Conservation (phyloP, 2,113 vertebrate genomes). For the Vireo altiloquus region DNA sequence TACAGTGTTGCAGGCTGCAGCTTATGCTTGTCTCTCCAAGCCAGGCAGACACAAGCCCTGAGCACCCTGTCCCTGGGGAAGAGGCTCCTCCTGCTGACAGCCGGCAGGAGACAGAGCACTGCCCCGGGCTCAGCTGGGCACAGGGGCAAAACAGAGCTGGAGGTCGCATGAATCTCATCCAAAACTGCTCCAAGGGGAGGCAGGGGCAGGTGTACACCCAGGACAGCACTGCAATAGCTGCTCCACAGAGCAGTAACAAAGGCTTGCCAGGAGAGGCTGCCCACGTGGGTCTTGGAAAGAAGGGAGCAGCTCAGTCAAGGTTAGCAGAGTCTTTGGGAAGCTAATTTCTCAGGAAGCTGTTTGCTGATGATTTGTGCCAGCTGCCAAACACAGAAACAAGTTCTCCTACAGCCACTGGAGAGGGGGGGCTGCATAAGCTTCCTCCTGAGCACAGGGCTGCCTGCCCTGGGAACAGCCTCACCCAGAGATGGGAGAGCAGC, state of each 20-base stretch:
- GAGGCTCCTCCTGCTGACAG: not conserved
- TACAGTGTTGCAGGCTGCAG: not conserved
- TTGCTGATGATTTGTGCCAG: not conserved
- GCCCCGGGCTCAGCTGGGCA: rapidly evolving
- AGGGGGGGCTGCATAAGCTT: not conserved
- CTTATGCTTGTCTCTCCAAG: not conserved
- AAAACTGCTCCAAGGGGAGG: not conserved
- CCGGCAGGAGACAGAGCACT: not conserved
- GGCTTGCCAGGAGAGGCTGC: not conserved
- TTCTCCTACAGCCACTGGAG: not conserved
- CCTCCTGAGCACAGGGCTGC: not conserved
- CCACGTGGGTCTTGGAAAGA: not conserved
- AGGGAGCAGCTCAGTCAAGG: not conserved
- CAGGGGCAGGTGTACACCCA: not conserved
- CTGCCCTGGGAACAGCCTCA: not conserved
- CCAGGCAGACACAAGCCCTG: not conserved
- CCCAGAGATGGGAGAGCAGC: not conserved
- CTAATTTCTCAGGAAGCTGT: not conserved
- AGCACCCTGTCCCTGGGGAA: not conserved
- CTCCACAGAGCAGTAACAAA: not conserved
- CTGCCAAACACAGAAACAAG: not conserved
- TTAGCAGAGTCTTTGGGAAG: not conserved
- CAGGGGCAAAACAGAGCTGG: not conserved
- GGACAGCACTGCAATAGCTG: not conserved
- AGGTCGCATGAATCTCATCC: not conserved